Percentiles rank a stretch among this genome's conserved stretches.
Evolutionary conservation across 2,113 vertebrate species (phyloP).

Genomic region (Scortum barcoo): DNA sequence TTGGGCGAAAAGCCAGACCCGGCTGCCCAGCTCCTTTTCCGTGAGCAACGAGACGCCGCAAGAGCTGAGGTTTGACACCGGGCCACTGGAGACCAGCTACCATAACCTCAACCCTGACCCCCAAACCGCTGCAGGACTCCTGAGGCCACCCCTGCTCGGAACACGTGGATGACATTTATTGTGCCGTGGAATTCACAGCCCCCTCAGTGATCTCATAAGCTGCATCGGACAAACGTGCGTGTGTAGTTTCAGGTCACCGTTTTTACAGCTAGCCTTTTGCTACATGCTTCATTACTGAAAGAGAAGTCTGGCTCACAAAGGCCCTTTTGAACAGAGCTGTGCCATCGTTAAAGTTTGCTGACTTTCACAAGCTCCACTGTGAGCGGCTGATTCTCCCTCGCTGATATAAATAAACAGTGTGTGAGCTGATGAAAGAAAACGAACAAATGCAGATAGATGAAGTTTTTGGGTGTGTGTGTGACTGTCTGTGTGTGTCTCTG

Average conservation of each 20-base stretch:
- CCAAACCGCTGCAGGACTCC: constrained; percentile 63
- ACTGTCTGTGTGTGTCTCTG: constrained; percentile 14
- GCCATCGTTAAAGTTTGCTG: constrained; percentile 55
- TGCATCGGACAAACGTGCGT: constrained; percentile 25
- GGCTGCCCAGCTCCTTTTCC: background rate
- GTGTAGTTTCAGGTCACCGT: constrained; percentile 57
- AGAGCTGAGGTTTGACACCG: constrained; percentile 69
- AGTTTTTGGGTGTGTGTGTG: constrained; percentile 17
- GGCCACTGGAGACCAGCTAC: constrained; percentile 58
- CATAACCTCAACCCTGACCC: constrained; percentile 72
- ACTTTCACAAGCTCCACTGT: constrained; percentile 50
- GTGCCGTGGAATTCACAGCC: constrained; percentile 51
- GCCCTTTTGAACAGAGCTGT: constrained; percentile 52
- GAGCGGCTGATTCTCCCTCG: constrained; percentile 16
- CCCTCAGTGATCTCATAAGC: constrained; percentile 47
- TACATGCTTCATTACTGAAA: constrained; percentile 57
- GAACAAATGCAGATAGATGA: constrained; percentile 50
- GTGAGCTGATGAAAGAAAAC: constrained; percentile 52
- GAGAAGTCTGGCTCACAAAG: constrained; percentile 53
- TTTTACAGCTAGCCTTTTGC: constrained; percentile 46
- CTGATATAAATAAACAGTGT: constrained; percentile 36
- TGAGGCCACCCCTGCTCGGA: constrained; percentile 38
- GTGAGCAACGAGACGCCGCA: constrained; percentile 15
- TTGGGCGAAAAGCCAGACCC: constrained; percentile 41
- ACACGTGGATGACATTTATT: constrained; percentile 71